Percentiles rank a stretch among this genome's conserved stretches.
These are phyloP conservation scores for Andrena praecox DNA, from an alignment of 2,888 invertebrate genomes.

Conservation along the genomic window DNA sequence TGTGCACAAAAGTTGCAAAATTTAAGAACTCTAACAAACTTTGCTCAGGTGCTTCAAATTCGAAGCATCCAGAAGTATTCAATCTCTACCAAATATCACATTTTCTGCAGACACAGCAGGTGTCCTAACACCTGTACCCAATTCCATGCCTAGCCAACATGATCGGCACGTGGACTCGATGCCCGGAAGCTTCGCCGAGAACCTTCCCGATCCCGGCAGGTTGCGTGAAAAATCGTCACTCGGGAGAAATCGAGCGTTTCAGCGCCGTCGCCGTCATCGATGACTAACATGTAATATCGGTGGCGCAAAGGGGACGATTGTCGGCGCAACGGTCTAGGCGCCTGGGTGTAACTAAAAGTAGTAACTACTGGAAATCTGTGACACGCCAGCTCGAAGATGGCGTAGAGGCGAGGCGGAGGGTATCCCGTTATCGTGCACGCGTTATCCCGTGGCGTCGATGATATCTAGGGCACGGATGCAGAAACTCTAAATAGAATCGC, in stretches of 20 bases:
- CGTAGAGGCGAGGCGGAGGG: background rate
- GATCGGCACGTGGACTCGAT: background rate
- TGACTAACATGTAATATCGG: background rate
- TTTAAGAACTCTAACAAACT: too few species aligned
- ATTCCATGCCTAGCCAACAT: background rate
- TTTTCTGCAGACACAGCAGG: too few species aligned
- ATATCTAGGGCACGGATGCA: slow-evolving; percentile 17
- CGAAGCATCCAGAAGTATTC: too few species aligned
- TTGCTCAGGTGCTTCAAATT: too few species aligned
- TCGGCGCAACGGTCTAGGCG: slow-evolving; percentile 16
- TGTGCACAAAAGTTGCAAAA: too few species aligned
- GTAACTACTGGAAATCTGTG: background rate
- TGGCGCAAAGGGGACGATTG: background rate
- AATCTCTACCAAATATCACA: too few species aligned
- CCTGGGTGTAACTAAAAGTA: background rate
- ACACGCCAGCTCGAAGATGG: background rate
- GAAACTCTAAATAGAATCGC: slow-evolving; percentile 7
- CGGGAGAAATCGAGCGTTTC: background rate
- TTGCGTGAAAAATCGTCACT: background rate
- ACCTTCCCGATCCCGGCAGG: too few species aligned
- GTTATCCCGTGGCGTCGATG: background rate
- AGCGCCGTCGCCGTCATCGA: background rate
- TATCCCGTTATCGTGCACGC: slow-evolving; percentile 25
- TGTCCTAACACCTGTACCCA: background rate
- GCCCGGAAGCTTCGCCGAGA: too few species aligned